Conservation (phyloP, 2,888 invertebrate genomes). For the Seira sanloemensis region DNA sequence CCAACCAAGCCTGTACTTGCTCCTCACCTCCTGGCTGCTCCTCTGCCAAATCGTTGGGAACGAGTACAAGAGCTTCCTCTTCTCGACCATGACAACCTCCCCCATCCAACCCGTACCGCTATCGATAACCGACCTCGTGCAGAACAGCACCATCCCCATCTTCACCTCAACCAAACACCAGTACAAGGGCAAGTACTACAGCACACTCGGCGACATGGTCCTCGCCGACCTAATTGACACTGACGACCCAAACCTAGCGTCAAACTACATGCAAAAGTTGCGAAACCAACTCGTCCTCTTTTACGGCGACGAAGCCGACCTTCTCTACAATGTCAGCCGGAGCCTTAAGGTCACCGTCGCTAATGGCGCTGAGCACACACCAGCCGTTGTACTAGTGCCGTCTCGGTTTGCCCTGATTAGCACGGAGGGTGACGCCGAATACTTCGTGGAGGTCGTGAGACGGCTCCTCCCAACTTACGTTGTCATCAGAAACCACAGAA, state of each 20-base stretch:
- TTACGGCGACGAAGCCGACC: background rate
- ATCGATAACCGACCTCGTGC: constrained; percentile 2
- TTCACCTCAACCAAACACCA: constrained; percentile 21
- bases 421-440: constrained; percentile 14
- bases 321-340: constrained; percentile 20
- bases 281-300: background rate
- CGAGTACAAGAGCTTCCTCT: constrained; percentile 26
- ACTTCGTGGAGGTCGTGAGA: constrained; percentile 20
- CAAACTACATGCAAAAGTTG: background rate
- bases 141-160: background rate
- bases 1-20: constrained; percentile 1
- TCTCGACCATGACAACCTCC: constrained; percentile 3
- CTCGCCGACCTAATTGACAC: constrained; percentile 7
- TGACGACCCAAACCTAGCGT: background rate
- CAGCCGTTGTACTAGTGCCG: too few relatives aligned
- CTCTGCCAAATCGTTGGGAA: background rate
- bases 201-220: constrained; percentile 17
- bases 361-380: too few relatives aligned
- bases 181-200: background rate
- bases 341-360: background rate
- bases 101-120: background rate
- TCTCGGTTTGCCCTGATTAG: constrained; percentile 30
- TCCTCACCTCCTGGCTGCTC: constrained; percentile 12
- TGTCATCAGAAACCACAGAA: constrained; percentile 13
- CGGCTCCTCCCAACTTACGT: constrained; percentile 4